Base-by-base conservation (phyloP, 2,113 vertebrate species). In the Microtus pennsylvanicus region DNA sequence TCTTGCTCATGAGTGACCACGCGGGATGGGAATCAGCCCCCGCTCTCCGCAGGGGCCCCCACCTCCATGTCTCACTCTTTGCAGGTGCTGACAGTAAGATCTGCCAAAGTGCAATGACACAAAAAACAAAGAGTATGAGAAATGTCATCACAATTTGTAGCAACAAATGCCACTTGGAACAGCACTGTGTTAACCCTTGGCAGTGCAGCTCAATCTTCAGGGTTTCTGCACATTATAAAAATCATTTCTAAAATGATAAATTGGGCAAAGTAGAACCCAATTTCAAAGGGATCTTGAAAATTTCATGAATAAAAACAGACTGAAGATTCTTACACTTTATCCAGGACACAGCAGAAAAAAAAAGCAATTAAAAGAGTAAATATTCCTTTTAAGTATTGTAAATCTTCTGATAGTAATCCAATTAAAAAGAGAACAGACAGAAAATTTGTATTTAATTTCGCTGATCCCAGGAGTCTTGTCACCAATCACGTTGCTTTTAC, bases 401-500 rank as follows among this genome's bases (percentile, higher is more conserved):
- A 93, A 89, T 91, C 70, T 78, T 94, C 65, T 42, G 88, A 94
- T 76, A 89, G 45, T 91, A 87, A 95, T 70, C 45, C 50, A 90
- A 92, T 47, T 89, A 95, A 89, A 94, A 87, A 35, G 96, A 87
- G 96, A 83, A 93, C 7, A 96, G 30, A 93, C 17, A 74, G 14
- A 92, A 55, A 95, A 89, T 89, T 9, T 67, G 28, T 69, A 81
- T 55, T 74, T 81, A 93, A 96, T 78, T 93, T 91, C 83, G 65
- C 80, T 93, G 96, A 97, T 89, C 96, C 93, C 87, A 94, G 81
- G 63, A 88, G 85, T 94, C 82, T 76, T 91, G 83, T 94, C 93
- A 96, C 82, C 92, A 96, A 74, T 97, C 95, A 97, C 86, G 42
- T 5, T 81, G 50, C 81, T 95, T 95, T 97, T 72, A 91, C 45